Percentiles rank a stretch among this genome's conserved stretches.
These are phyloP conservation scores for Himantopus leucocephalus DNA, from an alignment of 2,113 vertebrate species.

Conservation along the genomic window DNA sequence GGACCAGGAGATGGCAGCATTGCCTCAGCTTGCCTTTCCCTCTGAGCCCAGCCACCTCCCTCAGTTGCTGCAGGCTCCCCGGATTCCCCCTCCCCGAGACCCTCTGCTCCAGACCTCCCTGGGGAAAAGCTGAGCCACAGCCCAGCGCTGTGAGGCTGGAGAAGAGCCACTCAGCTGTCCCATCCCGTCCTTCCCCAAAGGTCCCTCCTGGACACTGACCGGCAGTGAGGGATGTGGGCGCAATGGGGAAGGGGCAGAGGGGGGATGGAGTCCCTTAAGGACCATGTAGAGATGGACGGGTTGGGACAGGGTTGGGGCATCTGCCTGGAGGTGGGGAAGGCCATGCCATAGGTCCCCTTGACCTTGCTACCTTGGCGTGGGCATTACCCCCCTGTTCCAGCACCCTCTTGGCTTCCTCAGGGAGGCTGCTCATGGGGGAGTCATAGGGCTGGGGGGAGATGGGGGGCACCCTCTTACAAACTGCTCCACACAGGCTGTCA, in stretches of 20 bases:
- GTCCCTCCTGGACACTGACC: neutral
- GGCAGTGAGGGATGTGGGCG: neutral
- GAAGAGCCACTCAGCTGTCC: neutral
- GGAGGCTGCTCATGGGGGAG: neutral
- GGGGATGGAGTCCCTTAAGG: neutral
- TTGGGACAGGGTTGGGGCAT: neutral
- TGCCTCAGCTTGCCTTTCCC: neutral
- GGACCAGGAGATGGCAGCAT: slow-evolving; percentile 74
- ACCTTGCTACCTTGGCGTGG: neutral
- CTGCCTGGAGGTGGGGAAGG: neutral
- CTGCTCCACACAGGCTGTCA: neutral
- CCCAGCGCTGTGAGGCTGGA: neutral
- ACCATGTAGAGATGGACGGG: neutral
- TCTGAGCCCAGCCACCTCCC: neutral
- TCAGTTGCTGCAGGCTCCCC: neutral
- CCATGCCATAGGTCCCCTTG: neutral
- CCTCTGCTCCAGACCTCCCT: neutral
- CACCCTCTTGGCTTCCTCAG: neutral
- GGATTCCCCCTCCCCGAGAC: neutral
- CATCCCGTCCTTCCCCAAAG: accelerated
- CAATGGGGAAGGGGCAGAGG: neutral
- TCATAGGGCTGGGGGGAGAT: neutral
- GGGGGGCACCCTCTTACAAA: neutral
- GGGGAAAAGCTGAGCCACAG: neutral
- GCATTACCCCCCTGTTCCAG: neutral